Conservation (phyloP, 2,888 invertebrate genomes). For the Tetramorium bicarinatum region DNA sequence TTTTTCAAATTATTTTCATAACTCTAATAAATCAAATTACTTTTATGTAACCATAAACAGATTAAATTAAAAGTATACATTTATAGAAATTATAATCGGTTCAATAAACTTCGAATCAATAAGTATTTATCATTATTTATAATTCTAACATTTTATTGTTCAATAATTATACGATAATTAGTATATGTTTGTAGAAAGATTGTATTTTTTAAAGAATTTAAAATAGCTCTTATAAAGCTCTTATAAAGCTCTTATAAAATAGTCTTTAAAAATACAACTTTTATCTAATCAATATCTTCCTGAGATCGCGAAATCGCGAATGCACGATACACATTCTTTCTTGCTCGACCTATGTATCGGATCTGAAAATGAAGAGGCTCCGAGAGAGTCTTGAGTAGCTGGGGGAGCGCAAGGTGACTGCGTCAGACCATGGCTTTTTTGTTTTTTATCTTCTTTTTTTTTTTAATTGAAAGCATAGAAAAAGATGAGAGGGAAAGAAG, state of each 20-base stretch:
- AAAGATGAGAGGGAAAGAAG: constrained; percentile 72
- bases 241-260: no score
- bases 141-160: background rate
- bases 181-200: background rate
- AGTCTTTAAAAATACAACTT: constrained; percentile 1
- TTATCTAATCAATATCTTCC: background rate
- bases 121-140: background rate
- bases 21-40: constrained; percentile 2
- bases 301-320: constrained; percentile 60
- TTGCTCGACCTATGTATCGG: constrained; percentile 54
- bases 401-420: constrained; percentile 54
- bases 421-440: constrained; percentile 49
- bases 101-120: constrained; percentile 2
- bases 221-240: no score
- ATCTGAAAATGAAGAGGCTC: constrained; percentile 71
- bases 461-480: constrained; percentile 63
- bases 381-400: constrained; percentile 70
- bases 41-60: background rate
- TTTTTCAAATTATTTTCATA: background rate
- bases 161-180: background rate
- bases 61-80: background rate
- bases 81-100: background rate
- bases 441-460: constrained; percentile 41
- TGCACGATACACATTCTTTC: constrained; percentile 41
- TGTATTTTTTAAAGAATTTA: background rate